Evolutionary conservation across 2,797 vertebrate genomes (phyloP).

Genomic region (Acanthopagrus latus): DNA sequence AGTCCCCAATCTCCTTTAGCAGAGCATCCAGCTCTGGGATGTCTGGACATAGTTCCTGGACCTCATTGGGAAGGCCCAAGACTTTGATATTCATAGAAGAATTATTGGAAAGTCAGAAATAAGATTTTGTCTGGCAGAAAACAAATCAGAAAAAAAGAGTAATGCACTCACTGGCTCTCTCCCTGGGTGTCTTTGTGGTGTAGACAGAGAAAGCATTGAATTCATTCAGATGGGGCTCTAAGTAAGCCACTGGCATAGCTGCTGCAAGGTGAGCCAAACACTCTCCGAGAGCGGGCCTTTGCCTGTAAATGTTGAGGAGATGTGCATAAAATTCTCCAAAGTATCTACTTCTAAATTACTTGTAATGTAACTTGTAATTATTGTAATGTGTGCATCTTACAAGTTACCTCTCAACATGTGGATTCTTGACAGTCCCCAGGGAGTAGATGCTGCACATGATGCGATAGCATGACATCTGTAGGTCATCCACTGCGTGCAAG

Average conservation of each 20-base stretch:
- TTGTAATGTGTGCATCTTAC: neutral
- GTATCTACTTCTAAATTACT: neutral
- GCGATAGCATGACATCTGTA: constrained; percentile 97
- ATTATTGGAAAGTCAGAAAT: constrained; percentile 5
- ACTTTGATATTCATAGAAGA: constrained; percentile 80
- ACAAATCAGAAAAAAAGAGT: neutral
- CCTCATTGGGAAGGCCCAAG: constrained; percentile 92
- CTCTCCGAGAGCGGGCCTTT: constrained; percentile 93
- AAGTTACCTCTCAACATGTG: constrained; percentile 93
- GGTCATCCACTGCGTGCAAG: constrained; percentile 90
- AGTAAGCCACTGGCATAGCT: constrained; percentile 94
- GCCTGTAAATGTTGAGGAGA: constrained; percentile 77
- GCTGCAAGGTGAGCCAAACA: constrained; percentile 94
- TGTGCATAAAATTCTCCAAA: neutral
- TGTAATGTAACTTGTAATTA: neutral
- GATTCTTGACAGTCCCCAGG: constrained; percentile 93
- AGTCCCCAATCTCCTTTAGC: constrained; percentile 91
- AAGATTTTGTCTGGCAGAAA: constrained; percentile 7
- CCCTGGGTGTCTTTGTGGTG: constrained; percentile 94
- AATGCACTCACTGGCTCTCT: constrained; percentile 90
- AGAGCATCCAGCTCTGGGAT: constrained; percentile 91
- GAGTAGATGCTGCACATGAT: constrained; percentile 97
- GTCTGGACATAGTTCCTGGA: constrained; percentile 94
- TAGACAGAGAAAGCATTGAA: constrained; percentile 94
- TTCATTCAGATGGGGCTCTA: constrained; percentile 92